phyloP scores from a whole-genome alignment of 2,888 invertebrate species.

The Hydroisotoma schaefferi region DNA sequence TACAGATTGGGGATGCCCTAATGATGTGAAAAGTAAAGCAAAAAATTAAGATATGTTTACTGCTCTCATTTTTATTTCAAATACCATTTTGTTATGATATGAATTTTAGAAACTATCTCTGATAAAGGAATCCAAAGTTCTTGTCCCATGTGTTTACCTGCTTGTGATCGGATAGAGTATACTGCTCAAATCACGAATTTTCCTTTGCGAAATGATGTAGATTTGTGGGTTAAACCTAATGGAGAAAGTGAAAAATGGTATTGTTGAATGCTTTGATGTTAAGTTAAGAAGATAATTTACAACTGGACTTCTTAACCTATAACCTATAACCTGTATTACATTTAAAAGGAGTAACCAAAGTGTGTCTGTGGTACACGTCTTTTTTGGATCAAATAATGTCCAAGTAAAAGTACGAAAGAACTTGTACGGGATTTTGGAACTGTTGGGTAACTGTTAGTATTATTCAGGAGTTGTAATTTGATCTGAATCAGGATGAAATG shows the following conservation, averaged over 20 bases:
- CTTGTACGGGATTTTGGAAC: slow-evolving; percentile 28
- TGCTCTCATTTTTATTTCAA: too few relatives aligned
- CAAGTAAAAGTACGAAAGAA: slow-evolving; percentile 23
- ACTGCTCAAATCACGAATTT: neutral
- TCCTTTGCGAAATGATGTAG: slow-evolving; percentile 17
- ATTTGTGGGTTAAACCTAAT: slow-evolving; percentile 11
- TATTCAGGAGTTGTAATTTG: too few relatives aligned
- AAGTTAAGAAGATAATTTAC: neutral
- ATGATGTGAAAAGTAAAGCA: too few relatives aligned
- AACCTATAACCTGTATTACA: neutral
- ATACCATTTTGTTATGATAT: neutral
- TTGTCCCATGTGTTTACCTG: slow-evolving; percentile 19
- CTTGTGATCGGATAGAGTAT: slow-evolving; percentile 31
- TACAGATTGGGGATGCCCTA: too few relatives aligned
- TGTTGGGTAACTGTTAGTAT: slow-evolving; percentile 11
- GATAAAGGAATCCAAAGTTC: neutral
- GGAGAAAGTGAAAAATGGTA: neutral
- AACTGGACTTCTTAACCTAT: too few relatives aligned
- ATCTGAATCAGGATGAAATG: too few relatives aligned
- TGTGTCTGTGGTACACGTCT: slow-evolving; percentile 35
- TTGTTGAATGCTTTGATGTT: neutral
- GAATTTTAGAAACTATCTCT: slow-evolving; percentile 5
- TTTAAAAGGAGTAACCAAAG: slow-evolving; percentile 15
- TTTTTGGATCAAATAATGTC: slow-evolving; percentile 14
- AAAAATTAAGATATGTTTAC: too few relatives aligned